Base-by-base conservation (phyloP, 2,888 invertebrate genomes). In the Drosophila melanosoma region DNA sequence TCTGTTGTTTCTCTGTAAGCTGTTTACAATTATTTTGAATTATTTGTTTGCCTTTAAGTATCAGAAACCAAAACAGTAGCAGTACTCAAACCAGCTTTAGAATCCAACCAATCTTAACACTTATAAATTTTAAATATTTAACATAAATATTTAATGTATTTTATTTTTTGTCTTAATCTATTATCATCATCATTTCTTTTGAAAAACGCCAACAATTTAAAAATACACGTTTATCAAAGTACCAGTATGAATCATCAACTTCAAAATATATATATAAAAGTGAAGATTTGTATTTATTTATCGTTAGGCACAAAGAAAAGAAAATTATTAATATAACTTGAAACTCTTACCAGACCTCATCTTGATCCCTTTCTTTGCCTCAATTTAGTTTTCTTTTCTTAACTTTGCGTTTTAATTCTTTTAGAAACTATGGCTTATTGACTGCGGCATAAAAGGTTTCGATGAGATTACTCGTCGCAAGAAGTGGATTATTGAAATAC, bases 1-100 rank as follows among this genome's bases (percentile, higher is more conserved):
- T 69, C 61, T 74, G 74, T 79, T 68, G 63, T 65, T 73, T 78
- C 67, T 83, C 64, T 15, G 40, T 23, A 58, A 57, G 48, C 69
- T 85, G 84, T 85, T 85, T 85, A 85, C 78, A 85, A 87, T 80
- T 85, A 66, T 80, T 85, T 85, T 73, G 72, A 73, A 69, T 85
- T 85, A 87, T 65, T 69, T 69, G 69, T 76, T 83, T 74, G 52
- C 40, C 51, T 54, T 38, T 33, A 15, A 42, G 42, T 8, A 56
- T 26, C 42, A 29, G 48, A 62, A 33, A 36, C 17, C 2, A 17
- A 17, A 36, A 54, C 54, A 49, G 32, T 10, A 17, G 29, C 54
- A 45, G 11, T 48, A 20, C 33, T 49, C 20, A 20, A 52, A 29
- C 42, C 57, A 38, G n/a, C n/a, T n/a, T n/a, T n/a, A n/a, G 36